Evolutionary conservation across 2,888 invertebrate genomes (phyloP), one percentile per base, ranked within the genome.

Genomic region (Mesorhabditis belari): DNA sequence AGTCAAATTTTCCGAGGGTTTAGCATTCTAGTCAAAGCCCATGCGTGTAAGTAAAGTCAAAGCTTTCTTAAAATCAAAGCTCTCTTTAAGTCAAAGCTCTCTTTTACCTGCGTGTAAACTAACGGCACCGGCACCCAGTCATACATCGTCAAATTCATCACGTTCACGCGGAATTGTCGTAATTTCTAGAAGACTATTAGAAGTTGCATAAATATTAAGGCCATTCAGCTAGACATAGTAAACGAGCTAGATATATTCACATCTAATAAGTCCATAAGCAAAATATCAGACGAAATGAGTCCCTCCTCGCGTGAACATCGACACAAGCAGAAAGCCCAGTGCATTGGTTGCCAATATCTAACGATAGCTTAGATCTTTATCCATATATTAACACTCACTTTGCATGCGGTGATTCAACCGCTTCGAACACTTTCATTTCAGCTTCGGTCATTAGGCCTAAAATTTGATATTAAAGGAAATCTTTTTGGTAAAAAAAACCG

Each of bases 291-390:
- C 3, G 69, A 62, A 25, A 78, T 76, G 57, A 70, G 61, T 17
- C 68, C 68, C 27, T 69, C 61, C 5, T 69, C 66, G 12, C 67
- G 49, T 0, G 73, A 70, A 17, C 63, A 4, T 35, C 61, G 63
- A 35, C 70, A 53, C 56, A 67, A 60, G 0, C 63, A 64, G 55
- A 71, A 71, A 3, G 69, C 68, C 78, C 78, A 78, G 23, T 78
- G 69, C 71, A 73, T 72, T n/a, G 74, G 73, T 24, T 72, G 73
- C 77, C 77, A 78, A 60, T 78, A 78, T 59, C 77, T 78, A 24
- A 63, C 59, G 27, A 3, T 29, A 3, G 4, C 24, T 19, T 19
- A 25, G 9, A 6, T 6, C n/a, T 5, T 54, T 24, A 6, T 5
- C 27, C 17, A 9, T 54, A 35, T 9, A n/a, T 17, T 35, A 9